Evolutionary conservation across 64 coral and sea anemone genomes (phyloP), one percentile per base, ranked within the genome.

Genomic region (Astreopora myriophthalma): DNA sequence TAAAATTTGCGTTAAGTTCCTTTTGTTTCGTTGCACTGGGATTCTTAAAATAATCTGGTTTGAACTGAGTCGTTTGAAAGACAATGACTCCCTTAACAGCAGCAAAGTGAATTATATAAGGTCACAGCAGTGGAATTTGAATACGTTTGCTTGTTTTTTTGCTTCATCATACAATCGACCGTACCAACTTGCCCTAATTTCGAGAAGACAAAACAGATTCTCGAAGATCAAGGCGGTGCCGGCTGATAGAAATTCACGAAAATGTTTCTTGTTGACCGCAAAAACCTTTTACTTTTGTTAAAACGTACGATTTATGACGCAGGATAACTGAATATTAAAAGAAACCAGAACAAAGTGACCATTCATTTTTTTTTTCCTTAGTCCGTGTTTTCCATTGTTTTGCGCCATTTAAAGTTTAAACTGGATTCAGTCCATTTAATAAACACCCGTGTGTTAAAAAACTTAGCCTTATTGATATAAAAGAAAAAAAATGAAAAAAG

Each of bases 1-100:
- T 83, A 60, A n/a, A 83, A 37, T 64, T 83, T 83, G 79, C 79
- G 79, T 83, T 55, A 83, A 65, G 79, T 83, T 83, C n/a, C 79
- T 34, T 83, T 83, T 83, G 79, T 83, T n/a, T 55, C 3, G 9
- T 63, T 25, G 58, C 79, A 42, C 19, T 36, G 19, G n/a, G n/a
- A 65, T 38, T 83, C 32, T 65, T 83, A 38, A 65, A 61, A 39
- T 64, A 37, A 40, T 65, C 52, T 83, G 32, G 29, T 23, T 65
- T 55, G 51, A 55, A 55, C 31, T 20, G 33, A 36, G 79, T 16
- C 48, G 20, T 83, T 65, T 83, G 10, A 24, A 83, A 65, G 30
- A 83, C 79, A 83, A 83, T 83, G 34, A 23, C 55, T 63, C 32
- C 8, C 52, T 38, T 24, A 19, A 83, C 32, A 31, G 79, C 6